Conservation (phyloP, 2,113 vertebrate genomes). For the Pseudonaja textilis region DNA sequence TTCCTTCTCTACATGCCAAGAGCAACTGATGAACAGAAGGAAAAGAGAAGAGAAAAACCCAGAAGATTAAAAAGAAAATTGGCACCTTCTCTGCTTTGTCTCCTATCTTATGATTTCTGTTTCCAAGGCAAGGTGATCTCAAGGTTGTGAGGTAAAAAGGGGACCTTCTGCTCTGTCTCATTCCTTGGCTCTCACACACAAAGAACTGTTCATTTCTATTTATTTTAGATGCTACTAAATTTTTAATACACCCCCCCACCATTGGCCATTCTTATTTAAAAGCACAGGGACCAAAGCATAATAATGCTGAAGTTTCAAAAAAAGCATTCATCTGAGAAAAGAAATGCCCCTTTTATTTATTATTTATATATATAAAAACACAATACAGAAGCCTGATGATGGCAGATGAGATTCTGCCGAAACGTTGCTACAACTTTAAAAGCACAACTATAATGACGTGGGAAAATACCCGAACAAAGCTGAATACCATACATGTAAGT, state of each 20-base stretch:
- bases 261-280: not conserved
- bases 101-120: constrained; percentile 64
- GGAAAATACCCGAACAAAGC: too few relatives aligned
- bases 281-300: not conserved
- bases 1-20: constrained; percentile 69
- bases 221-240: not conserved
- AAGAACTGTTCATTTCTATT: not conserved
- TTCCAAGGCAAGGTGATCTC: constrained; percentile 41
- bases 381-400: too few relatives aligned
- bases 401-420: too few relatives aligned
- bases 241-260: not conserved
- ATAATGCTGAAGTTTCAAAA: not conserved
- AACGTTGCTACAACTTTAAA: too few relatives aligned
- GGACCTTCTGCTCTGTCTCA: accelerated
- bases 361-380: not conserved
- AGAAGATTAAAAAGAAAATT: constrained; percentile 69
- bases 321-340: not conserved
- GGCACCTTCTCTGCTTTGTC: constrained; percentile 62
- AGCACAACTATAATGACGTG: too few relatives aligned
- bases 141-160: not conserved
- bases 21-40: constrained; percentile 74
- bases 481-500: too few relatives aligned
- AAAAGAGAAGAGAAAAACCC: constrained; percentile 62
- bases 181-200: too few relatives aligned
- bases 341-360: not conserved